Evolutionary conservation across 2,888 invertebrate species (phyloP), one percentile per base, ranked within the genome.

Genomic region (Acanthosoma haemorrhoidale): DNA sequence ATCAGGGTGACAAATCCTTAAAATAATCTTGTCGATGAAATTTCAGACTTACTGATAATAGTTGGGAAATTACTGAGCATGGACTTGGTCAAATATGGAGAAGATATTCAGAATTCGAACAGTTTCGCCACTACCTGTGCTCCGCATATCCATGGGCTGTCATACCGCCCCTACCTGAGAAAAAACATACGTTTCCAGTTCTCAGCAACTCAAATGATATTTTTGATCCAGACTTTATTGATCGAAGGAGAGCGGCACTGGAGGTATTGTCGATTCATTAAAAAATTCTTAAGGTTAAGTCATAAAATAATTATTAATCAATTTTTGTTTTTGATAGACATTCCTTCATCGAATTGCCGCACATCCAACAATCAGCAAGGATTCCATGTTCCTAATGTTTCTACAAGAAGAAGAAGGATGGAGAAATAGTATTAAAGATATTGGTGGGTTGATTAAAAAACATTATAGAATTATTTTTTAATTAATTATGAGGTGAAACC

Each of bases 71-170:
- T 34, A 74, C 64, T 16, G 71, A 72, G 36, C 71, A 69, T 43
- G 70, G 71, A 16, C 64, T 87, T 69, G 87, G 87, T 75, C 86
- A 88, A 15, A 84, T 90, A 75, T 90, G 90, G 89, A 82, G 92
- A 75, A 81, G 92, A 34, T 93, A 92, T 78, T 91, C 90, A 58
- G 92, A 93, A 79, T 92, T 92, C 82, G 92, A 92, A 79, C 86
- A 90, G 75, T 84, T 93, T 63, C 84, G 89, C 75, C 87, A 88
- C 75, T 91, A 91, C 77, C 81, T 93, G 71, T 89, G 88, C 77
- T 84, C 88, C 32, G 87, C 87, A 34, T 92, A 91, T 80, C 90
- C 91, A n/a, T 88, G 88, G 78, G 84, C 90, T 63, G 87, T 92
- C 13, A 83, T 92, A 76, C 92, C 92, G 21, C 90, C 92, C 1